These are phyloP conservation scores for Cyprinus carpio DNA, from an alignment of 2,113 vertebrate genomes.

Conservation along the genomic window DNA sequence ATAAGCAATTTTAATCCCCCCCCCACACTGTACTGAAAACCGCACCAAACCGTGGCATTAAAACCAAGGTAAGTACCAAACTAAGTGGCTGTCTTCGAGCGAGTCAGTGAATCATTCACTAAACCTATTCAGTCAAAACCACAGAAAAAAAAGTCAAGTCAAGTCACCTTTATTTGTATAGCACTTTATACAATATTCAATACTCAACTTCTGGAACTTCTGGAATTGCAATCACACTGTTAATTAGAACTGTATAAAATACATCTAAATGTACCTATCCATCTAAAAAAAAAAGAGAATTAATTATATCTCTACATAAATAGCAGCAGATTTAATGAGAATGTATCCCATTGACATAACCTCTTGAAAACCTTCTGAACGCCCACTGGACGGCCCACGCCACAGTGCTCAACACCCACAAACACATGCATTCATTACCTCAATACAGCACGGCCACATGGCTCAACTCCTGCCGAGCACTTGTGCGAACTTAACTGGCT, in stretches of 20 bases:
- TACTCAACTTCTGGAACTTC: not conserved
- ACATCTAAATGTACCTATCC: not conserved
- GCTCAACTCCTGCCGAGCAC: conserved; percentile 27
- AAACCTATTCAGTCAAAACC: not conserved
- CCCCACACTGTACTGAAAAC: too few species aligned
- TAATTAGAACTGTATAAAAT: not conserved
- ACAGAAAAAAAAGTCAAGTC: not conserved
- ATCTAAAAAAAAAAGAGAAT: not conserved
- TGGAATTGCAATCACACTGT: not conserved
- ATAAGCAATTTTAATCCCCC: too few species aligned
- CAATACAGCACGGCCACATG: not conserved
- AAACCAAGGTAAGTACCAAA: too few species aligned
- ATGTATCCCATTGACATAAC: conserved; percentile 15
- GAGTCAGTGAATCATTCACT: not conserved
- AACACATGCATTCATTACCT: conserved; percentile 27
- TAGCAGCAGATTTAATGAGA: conserved; percentile 34
- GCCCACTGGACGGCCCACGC: conserved; percentile 20
- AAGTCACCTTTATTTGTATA: too few species aligned
- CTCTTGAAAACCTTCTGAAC: conserved; percentile 31
- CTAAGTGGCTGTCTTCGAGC: not conserved
- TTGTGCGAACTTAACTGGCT: conserved; percentile 20
- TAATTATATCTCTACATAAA: conserved; percentile 14
- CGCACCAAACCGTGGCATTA: too few species aligned
- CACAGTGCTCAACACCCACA: conserved; percentile 25
- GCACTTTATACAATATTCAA: not conserved